phyloP scores from a whole-genome alignment of 2,888 invertebrate species.

The Nephrotoma guestfalica region DNA sequence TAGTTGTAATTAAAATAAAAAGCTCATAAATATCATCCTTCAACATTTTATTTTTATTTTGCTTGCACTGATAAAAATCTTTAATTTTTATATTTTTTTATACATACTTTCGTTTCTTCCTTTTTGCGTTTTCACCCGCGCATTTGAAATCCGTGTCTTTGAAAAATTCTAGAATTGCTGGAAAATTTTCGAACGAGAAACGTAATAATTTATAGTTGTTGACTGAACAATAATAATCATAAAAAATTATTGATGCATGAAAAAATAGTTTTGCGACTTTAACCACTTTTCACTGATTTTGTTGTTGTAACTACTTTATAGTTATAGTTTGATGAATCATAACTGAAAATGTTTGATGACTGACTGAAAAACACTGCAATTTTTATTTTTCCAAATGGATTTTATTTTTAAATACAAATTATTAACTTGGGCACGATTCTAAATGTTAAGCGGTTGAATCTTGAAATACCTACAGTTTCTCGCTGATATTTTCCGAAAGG shows the following conservation, averaged over 20 bases:
- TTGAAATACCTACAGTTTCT: too few species aligned
- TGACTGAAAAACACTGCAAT: too few species aligned
- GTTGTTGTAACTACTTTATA: neutral
- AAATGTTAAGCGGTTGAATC: too few species aligned
- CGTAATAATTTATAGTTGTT: neutral
- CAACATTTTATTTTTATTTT: neutral
- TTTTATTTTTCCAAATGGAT: too few species aligned
- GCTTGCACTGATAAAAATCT: neutral
- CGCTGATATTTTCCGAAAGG: too few species aligned
- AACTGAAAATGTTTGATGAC: too few species aligned
- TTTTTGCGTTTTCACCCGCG: neutral
- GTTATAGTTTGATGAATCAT: neutral
- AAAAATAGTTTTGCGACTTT: neutral
- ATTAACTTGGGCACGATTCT: too few species aligned
- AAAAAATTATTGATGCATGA: neutral
- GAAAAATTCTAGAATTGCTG: neutral
- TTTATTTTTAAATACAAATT: too few species aligned
- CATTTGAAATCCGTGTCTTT: neutral
- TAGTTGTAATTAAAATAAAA: neutral
- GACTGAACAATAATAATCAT: neutral
- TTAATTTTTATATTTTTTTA: neutral
- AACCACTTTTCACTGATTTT: neutral
- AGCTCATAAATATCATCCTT: neutral
- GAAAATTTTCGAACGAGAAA: neutral
- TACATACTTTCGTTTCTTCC: neutral